These are phyloP conservation scores for Sphaerophoria rueppellii DNA, from an alignment of 2,888 invertebrate genomes.

Conservation along the genomic window DNA sequence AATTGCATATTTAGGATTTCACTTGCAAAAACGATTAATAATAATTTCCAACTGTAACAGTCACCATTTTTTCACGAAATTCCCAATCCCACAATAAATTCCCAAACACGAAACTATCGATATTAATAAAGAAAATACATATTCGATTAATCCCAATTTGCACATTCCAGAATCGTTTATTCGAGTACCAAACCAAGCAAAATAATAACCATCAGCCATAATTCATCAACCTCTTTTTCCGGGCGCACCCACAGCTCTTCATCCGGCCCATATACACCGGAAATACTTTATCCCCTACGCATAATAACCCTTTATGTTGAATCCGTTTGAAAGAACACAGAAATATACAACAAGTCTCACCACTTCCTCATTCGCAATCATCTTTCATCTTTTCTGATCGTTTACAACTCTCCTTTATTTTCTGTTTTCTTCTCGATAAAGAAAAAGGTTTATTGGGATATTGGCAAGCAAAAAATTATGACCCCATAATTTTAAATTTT, in stretches of 20 bases:
- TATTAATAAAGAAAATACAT: constrained; percentile 32
- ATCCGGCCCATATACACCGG: background rate
- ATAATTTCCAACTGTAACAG: too few species aligned
- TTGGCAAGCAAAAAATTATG: constrained; percentile 39
- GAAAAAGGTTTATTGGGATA: constrained; percentile 21
- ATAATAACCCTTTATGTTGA: constrained; percentile 41
- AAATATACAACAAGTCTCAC: constrained; percentile 1
- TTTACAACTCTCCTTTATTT: constrained; percentile 36
- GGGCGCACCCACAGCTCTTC: background rate
- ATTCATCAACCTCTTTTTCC: constrained; percentile 53
- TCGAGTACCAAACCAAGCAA: background rate
- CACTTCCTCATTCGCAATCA: constrained; percentile 19
- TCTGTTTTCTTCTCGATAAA: background rate
- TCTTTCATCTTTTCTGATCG: constrained; percentile 34
- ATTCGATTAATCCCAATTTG: constrained; percentile 68
- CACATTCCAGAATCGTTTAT: constrained; percentile 23
- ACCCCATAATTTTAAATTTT: constrained; percentile 1
- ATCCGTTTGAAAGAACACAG: constrained; percentile 2
- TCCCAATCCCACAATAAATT: constrained; percentile 59
- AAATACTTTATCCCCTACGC: constrained; percentile 28
- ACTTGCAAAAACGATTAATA: too few species aligned
- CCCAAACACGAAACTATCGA: constrained; percentile 24
- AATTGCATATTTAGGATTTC: too few species aligned
- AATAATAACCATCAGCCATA: constrained; percentile 53
- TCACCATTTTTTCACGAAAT: background rate